Evolutionary conservation across 2,113 vertebrate species (phyloP).

Genomic region (Bubalus kerabau): DNA sequence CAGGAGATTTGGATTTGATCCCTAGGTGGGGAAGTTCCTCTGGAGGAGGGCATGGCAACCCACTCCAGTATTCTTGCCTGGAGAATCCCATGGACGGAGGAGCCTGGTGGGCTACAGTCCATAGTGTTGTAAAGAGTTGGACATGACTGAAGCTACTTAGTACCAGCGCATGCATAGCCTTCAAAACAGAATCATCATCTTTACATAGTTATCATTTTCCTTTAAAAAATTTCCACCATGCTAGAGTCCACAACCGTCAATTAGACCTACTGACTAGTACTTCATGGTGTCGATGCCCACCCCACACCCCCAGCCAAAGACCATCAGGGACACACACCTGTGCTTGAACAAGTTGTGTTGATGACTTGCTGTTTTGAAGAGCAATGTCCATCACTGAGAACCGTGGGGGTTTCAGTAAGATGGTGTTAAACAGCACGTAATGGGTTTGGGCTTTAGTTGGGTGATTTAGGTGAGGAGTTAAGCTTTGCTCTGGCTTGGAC

Average conservation of each 20-base stretch:
- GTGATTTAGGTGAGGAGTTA: neutral
- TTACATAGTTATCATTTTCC: neutral
- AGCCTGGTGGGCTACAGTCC: neutral
- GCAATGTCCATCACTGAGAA: accelerated
- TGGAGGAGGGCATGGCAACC: neutral
- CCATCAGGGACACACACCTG: neutral
- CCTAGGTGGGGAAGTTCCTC: neutral
- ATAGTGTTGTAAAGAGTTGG: neutral
- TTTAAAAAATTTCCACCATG: neutral
- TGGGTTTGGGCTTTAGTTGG: neutral
- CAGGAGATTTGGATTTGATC: neutral
- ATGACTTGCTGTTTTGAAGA: neutral
- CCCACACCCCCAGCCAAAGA: neutral
- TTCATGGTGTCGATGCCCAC: neutral
- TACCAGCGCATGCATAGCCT: neutral
- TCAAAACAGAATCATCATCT: neutral
- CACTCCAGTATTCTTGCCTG: neutral
- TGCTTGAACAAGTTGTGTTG: neutral
- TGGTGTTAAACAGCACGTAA: neutral
- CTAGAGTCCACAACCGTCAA: neutral
- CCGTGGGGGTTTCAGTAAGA: accelerated
- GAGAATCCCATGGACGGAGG: neutral
- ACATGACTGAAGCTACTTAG: neutral
- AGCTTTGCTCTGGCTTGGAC: neutral
- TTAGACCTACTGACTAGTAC: neutral